A percentile compares a stretch with the other conserved stretches of the same genome.
These are phyloP conservation scores for Dasypolia templi DNA, from an alignment of 2,888 invertebrate species.

Conservation along the genomic window DNA sequence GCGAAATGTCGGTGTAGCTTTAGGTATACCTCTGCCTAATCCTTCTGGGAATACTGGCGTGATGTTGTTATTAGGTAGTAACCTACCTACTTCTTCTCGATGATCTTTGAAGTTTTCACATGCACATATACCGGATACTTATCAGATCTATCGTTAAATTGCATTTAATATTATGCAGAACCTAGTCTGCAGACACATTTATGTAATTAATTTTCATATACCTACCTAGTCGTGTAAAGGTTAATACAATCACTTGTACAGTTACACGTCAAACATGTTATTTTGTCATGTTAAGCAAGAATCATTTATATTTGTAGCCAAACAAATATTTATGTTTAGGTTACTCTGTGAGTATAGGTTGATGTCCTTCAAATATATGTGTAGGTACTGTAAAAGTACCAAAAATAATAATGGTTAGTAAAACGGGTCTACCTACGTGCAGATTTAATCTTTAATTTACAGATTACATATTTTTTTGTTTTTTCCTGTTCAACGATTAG, in stretches of 20 bases:
- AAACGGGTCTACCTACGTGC: neutral
- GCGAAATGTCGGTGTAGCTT: neutral
- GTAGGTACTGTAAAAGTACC: no score
- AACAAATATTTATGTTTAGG: no score
- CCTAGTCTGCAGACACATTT: constrained; percentile 4
- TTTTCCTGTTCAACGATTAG: neutral
- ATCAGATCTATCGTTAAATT: neutral
- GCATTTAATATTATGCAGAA: constrained; percentile 9
- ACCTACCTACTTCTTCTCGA: neutral
- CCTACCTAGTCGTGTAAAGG: constrained; percentile 5
- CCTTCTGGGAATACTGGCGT: neutral
- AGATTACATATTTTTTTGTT: neutral
- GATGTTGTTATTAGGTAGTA: neutral
- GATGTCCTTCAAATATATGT: constrained; percentile 4
- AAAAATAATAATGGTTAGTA: no score
- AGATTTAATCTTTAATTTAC: neutral
- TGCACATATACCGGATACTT: constrained; percentile 3
- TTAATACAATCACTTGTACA: constrained; percentile 29
- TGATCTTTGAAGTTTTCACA: neutral
- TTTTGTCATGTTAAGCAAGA: constrained; percentile 8
- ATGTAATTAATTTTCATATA: constrained; percentile 2
- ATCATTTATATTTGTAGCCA: neutral
- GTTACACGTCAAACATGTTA: constrained; percentile 2
- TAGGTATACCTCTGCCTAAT: neutral
- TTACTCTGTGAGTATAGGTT: constrained; percentile 3